Conservation (phyloP, 2,888 invertebrate species). For the Tortricodes alternella region DNA sequence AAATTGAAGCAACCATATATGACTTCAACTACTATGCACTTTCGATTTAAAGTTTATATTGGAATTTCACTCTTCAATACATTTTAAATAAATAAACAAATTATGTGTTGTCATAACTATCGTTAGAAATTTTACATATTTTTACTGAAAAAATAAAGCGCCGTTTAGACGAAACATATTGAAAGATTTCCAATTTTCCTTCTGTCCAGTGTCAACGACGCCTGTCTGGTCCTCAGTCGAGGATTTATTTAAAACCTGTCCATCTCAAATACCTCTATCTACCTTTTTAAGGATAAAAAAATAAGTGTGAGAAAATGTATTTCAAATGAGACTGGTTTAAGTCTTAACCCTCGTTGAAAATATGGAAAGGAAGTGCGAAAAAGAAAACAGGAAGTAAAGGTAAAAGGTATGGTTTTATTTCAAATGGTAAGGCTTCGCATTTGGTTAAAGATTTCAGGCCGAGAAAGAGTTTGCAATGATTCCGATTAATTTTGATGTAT, state of each 20-base stretch:
- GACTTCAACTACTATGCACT: too few relatives aligned
- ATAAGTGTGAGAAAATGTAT: too few relatives aligned
- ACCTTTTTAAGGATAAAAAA: too few relatives aligned
- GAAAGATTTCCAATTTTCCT: constrained; percentile 5
- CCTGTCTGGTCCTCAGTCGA: not conserved
- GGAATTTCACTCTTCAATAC: too few relatives aligned
- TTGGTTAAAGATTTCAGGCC: too few relatives aligned
- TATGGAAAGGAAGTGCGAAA: not conserved
- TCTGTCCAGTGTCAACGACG: constrained; percentile 10
- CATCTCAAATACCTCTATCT: not conserved
- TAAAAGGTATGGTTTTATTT: not conserved
- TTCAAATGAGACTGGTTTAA: not conserved
- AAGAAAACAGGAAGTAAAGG: not conserved
- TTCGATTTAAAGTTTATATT: too few relatives aligned
- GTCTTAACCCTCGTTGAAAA: not conserved
- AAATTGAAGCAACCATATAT: too few relatives aligned
- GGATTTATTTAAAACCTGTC: not conserved
- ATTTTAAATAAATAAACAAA: too few relatives aligned
- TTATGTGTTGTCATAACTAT: not conserved
- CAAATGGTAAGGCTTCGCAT: too few relatives aligned
- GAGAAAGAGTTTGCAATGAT: too few relatives aligned
- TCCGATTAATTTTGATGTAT: too few relatives aligned
- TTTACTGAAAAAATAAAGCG: not conserved
- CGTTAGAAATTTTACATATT: not conserved
- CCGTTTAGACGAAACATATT: not conserved